Evolutionary conservation across 2,797 vertebrate genomes (phyloP), one percentile per base, ranked within the genome.

Genomic region (Paedocypris micromegethes): DNA sequence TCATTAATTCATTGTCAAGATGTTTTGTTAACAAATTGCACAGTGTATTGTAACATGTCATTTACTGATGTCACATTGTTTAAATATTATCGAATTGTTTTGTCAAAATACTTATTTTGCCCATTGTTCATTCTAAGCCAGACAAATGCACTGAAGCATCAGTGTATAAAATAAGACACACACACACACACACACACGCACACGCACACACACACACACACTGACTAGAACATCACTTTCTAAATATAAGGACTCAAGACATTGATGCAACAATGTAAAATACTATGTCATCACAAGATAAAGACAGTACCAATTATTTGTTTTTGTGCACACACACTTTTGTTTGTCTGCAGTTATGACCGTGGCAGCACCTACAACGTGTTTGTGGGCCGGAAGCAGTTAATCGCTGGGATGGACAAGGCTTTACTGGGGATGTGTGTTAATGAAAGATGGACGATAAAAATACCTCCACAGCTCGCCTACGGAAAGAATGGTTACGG

Each of bases 351-450:
- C 80, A 99, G 97, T 80, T 99, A 99, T 73, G 95, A 98, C 82
- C 90, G 93, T 65, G 92, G 92, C 72, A 94, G 88, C 74, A 94
- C 92, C 0, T 97, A 98, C 87, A 97, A 97, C 0, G 94, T 98
- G 65, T 92, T 92, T 80, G 91, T 99, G 78, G 97, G 96, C 4
- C 95, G 88, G 85, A 94, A 91, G 48, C 92, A 97, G 69, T 88
- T 98, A 66, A 98, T 98, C 52, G 85, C 89, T 45, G 97, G 97
- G 23, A 98, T 99, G 94, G 96, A 99, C 85, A 92, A 93, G 78
- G 97, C 93, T 45, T 88, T 99, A 77, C 83, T 95, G 0, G 96
- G 93, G 47, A 97, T 98, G 97, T 99, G 97, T 0, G 92, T 98
- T 58, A 99, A 98, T 0, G 90, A 98, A 85, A 90, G 96, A 42